Evolutionary conservation across 2,888 invertebrate species (phyloP).

Genomic region (Ernsta delagoae): DNA sequence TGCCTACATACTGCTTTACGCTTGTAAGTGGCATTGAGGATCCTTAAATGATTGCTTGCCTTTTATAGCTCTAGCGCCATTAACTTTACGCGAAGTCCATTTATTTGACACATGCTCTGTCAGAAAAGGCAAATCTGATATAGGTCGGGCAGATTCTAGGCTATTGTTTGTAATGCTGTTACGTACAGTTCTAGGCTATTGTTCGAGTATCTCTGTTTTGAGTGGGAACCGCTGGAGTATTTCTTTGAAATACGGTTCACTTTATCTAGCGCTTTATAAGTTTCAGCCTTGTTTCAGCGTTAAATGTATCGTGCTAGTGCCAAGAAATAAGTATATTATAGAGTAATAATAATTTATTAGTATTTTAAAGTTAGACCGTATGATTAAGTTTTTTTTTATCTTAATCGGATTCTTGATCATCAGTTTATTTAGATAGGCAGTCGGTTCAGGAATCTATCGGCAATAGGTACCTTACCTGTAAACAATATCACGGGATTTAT

Average conservation of each 20-base stretch:
- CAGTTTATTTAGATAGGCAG: too few species aligned
- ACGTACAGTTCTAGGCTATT: neutral
- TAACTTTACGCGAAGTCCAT: slow-evolving; percentile 25
- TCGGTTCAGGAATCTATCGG: too few species aligned
- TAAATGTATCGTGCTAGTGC: neutral
- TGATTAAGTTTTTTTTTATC: too few species aligned
- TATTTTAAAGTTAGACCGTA: too few species aligned
- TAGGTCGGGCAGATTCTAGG: slow-evolving; percentile 8
- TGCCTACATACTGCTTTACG: neutral
- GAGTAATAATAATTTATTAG: too few species aligned
- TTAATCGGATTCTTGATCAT: too few species aligned
- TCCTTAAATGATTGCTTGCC: slow-evolving; percentile 14
- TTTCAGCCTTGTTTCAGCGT: too few species aligned
- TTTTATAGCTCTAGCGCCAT: slow-evolving; percentile 20
- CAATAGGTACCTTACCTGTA: too few species aligned
- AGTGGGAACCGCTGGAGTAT: neutral
- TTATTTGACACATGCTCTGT: slow-evolving; percentile 17
- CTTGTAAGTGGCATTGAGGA: slow-evolving; percentile 16
- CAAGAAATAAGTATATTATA: neutral
- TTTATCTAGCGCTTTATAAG: neutral
- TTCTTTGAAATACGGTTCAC: neutral
- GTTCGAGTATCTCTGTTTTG: neutral
- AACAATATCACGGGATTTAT: too few species aligned
- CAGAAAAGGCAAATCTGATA: slow-evolving; percentile 4
- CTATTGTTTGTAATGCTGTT: slow-evolving; percentile 3